A percentile compares a stretch with the other conserved stretches of the same genome.
Evolutionary conservation across 2,888 invertebrate species (phyloP).

Genomic region (Phorcus lineatus): DNA sequence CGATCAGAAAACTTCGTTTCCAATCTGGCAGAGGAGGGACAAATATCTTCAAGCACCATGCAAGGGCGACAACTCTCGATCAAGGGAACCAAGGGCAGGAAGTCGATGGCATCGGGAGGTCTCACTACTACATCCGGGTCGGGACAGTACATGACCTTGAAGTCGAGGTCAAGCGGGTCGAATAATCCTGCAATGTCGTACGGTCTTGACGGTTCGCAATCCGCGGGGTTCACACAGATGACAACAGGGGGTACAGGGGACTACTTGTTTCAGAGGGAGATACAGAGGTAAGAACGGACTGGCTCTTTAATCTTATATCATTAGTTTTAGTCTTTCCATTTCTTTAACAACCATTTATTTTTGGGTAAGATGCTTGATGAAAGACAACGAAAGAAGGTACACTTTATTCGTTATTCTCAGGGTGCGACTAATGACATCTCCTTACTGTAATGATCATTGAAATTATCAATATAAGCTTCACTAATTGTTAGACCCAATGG

Average conservation of each 20-base stretch:
- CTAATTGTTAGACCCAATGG: too few relatives aligned
- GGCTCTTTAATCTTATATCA: too few relatives aligned
- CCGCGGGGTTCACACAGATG: background rate
- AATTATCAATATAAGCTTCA: too few relatives aligned
- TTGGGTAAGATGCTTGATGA: too few relatives aligned
- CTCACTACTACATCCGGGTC: background rate
- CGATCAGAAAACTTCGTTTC: background rate
- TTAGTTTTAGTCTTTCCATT: too few relatives aligned
- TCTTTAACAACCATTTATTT: too few relatives aligned
- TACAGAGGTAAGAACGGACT: conserved; percentile 12
- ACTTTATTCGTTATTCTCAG: too few relatives aligned
- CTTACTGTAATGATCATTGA: too few relatives aligned
- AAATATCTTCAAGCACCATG: background rate
- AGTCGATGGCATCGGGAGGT: background rate
- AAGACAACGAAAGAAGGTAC: too few relatives aligned
- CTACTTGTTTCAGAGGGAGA: conserved; percentile 7
- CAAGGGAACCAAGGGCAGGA: background rate
- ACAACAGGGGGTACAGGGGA: background rate
- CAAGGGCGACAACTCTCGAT: background rate
- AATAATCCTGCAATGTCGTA: background rate
- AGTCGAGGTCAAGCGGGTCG: background rate
- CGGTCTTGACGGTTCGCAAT: background rate
- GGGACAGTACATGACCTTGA: background rate
- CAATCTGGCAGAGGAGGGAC: background rate
- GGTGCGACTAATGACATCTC: too few relatives aligned